Percentiles rank a stretch among this genome's conserved stretches.
Evolutionary conservation across 1,140 invertebrate species (phyloP).

Genomic region (Pectinophora gossypiella): DNA sequence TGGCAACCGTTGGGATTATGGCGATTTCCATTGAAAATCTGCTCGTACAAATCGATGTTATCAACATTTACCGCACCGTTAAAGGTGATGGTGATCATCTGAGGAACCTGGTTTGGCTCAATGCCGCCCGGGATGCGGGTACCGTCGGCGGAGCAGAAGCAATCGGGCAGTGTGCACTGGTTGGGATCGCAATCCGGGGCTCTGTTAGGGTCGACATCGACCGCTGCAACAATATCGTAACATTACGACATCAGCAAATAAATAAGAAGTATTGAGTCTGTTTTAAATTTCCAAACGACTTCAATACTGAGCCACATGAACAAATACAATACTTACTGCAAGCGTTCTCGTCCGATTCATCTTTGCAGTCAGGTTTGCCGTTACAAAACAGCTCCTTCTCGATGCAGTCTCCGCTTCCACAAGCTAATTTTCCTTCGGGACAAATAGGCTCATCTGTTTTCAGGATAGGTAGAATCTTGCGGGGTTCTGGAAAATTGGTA

Average conservation of each 20-base stretch:
- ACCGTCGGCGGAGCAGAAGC: conserved; percentile 95
- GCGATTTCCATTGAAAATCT: conserved; percentile 90
- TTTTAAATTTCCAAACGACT: too few relatives aligned
- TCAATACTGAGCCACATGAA: too few relatives aligned
- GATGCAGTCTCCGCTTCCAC: conserved; percentile 92
- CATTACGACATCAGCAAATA: too few relatives aligned
- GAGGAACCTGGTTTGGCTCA: conserved; percentile 90
- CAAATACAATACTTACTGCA: conserved; percentile 85
- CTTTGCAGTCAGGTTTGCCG: conserved; percentile 92
- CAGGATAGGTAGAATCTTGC: conserved; percentile 90
- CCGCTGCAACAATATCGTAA: conserved; percentile 79
- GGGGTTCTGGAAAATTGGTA: conserved; percentile 86
- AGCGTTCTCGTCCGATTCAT: conserved; percentile 96
- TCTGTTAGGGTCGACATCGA: conserved; percentile 89
- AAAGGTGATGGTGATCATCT: conserved; percentile 96
- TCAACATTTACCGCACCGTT: conserved; percentile 96
- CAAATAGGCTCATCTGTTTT: conserved; percentile 95
- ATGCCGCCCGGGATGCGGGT: conserved; percentile 90
- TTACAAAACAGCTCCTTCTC: conserved; percentile 95
- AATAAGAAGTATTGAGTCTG: too few relatives aligned
- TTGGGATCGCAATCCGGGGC: conserved; percentile 92
- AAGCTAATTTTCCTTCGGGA: conserved; percentile 90
- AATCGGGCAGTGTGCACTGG: conserved; percentile 92
- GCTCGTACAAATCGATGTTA: conserved; percentile 94
- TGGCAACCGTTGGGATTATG: conserved; percentile 96